Base-by-base conservation (phyloP, 2,797 vertebrate species). In the Sebastes cheni region DNA sequence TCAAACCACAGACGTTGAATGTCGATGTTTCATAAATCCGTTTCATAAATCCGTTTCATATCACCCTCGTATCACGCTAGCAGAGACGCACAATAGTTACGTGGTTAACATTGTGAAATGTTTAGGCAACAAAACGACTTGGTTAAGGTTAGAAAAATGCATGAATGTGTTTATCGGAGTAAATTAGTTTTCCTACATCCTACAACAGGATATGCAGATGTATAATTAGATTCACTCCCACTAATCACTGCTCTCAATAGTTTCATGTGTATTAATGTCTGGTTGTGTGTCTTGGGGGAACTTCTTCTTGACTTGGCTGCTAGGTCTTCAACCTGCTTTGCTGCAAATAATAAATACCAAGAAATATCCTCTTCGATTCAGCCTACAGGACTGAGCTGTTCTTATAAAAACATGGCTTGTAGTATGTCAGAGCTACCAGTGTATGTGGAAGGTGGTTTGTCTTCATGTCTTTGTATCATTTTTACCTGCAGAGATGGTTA, bases 401-500 rank as follows among this genome's bases (percentile, higher is more conserved):
- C 42, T 46, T 46, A 46, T 46, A 42, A 16, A 42, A 42, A 42
- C 39, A 42, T 42, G 14, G 39, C 39, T 46, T n/a, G 6, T 32
- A 22, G 20, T 4, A 18, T 25, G 4, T 25, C 64, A 66, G 7
- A 58, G 54, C 42, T 25, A 23, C 29, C 30, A 39, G 12, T n/a
- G 20, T 30, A 30, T 42, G 9, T 30, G 16, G 12, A 14, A n/a
- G 9, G 20, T 52, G 18, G n/a, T 62, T 34, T 27, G 10, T 39
- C 25, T 9, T 22, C n/a, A 56, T 18, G 11, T 59, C 2, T 72
- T 2, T 69, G 6, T 29, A 3, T 76, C 2, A 14, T 77, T 62
- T 61, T 74, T 30, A 9, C 60, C 22, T 62, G 84, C 91, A 99
- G 99, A 99, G 93, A 98, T 97, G 94, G 99, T 96, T 32, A 97